These are phyloP conservation scores for Brotogeris chrysoptera DNA, from an alignment of 2,797 vertebrate genomes.

Conservation along the genomic window DNA sequence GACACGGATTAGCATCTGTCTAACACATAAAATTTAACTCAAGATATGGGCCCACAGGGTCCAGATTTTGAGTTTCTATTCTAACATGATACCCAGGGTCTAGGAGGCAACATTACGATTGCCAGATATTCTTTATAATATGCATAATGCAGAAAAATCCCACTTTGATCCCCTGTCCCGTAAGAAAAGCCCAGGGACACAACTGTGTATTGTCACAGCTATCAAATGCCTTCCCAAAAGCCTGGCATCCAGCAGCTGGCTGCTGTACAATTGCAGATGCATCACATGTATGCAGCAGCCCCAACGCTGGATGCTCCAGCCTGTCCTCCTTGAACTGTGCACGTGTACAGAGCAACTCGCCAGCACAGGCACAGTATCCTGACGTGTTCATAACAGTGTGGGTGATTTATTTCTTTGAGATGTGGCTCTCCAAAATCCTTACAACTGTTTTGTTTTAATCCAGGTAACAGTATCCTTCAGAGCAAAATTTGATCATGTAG, in stretches of 20 bases:
- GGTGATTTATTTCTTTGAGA: constrained; percentile 8
- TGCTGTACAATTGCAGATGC: not conserved
- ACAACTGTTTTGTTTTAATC: not conserved
- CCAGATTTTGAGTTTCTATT: not conserved
- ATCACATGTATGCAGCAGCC: not conserved
- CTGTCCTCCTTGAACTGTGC: not conserved
- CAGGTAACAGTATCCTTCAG: not conserved
- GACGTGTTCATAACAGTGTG: accelerated
- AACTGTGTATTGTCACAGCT: not conserved
- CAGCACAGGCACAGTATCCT: not conserved
- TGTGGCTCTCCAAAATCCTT: not conserved
- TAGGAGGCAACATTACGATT: not conserved
- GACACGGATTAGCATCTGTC: not conserved
- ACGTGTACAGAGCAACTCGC: not conserved
- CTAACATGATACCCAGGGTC: not conserved
- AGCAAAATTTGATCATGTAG: constrained; percentile 15
- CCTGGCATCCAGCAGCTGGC: constrained; percentile 19
- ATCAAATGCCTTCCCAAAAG: not conserved
- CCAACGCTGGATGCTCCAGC: not conserved
- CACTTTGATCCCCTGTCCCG: not conserved
- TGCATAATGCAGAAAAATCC: not conserved
- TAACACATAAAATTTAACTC: not conserved
- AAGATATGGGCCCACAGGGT: not conserved
- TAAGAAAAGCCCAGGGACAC: constrained; percentile 6
- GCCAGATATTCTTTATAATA: not conserved